A percentile compares a stretch with the other conserved stretches of the same genome.
These are phyloP conservation scores for Eustalomyia histrio DNA, from an alignment of 2,888 invertebrate species.

Conservation along the genomic window DNA sequence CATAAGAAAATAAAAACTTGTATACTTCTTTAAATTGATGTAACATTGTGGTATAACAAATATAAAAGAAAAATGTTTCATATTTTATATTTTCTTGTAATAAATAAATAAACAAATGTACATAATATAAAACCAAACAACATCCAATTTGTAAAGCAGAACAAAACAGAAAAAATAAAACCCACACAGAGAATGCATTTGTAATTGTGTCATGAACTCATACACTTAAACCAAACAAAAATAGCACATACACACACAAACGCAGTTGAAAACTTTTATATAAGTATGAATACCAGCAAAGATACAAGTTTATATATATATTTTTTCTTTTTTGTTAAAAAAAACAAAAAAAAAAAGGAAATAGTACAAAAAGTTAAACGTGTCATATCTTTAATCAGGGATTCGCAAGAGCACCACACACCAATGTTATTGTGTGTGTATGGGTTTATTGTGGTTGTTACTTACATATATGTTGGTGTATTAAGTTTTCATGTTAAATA, in stretches of 20 bases:
- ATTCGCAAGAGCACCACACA: conserved; percentile 49
- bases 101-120: conserved; percentile 22
- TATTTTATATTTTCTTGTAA: conserved; percentile 22
- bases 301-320: background rate
- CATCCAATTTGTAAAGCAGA: conserved; percentile 45
- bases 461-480: conserved; percentile 18
- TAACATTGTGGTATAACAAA: background rate
- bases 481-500: conserved; percentile 39
- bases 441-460: background rate
- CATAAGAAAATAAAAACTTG: conserved; percentile 3
- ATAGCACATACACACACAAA: conserved; percentile 23
- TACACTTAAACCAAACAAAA: conserved; percentile 33
- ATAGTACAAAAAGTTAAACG: conserved; percentile 70
- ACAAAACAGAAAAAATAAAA: background rate
- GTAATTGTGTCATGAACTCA: conserved; percentile 63
- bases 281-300: background rate
- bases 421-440: background rate
- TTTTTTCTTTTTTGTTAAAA: background rate
- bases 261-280: conserved; percentile 11
- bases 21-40: background rate
- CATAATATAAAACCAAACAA: conserved; percentile 29
- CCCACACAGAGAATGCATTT: conserved; percentile 47
- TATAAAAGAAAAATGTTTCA: background rate
- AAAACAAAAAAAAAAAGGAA: conserved; percentile 15
- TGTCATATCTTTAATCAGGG: conserved; percentile 77